phyloP scores from a whole-genome alignment of 2,888 invertebrate genomes.

The Phortica magna region DNA sequence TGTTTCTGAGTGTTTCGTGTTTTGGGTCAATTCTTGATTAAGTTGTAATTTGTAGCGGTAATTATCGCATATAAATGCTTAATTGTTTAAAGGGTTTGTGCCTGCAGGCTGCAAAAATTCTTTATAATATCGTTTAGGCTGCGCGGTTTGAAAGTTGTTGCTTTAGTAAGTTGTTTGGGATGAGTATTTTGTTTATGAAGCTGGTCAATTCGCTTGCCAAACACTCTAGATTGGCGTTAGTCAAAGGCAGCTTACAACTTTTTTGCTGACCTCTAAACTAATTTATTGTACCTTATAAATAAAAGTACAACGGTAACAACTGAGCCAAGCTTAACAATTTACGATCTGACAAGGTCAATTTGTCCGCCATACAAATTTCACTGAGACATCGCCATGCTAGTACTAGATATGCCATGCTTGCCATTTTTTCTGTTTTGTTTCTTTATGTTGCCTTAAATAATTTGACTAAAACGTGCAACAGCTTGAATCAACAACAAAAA shows the following conservation, averaged over 20 bases:
- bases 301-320: conserved; percentile 14
- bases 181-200: too few species aligned
- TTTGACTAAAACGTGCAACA: conserved; percentile 30
- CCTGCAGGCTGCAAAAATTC: neutral
- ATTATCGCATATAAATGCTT: conserved; percentile 52
- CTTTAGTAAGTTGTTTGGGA: too few species aligned
- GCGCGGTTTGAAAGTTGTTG: neutral
- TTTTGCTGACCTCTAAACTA: neutral
- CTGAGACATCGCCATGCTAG: neutral
- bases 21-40: conserved; percentile 66
- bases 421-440: neutral
- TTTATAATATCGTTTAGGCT: neutral
- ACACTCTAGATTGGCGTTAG: too few species aligned
- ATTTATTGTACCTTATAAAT: neutral
- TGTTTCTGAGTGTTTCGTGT: conserved; percentile 46
- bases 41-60: conserved; percentile 65
- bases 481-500: conserved; percentile 18
- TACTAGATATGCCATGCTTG: neutral
- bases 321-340: conserved; percentile 43
- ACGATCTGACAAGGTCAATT: conserved; percentile 62
- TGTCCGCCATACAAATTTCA: conserved; percentile 43
- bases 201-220: too few species aligned
- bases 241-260: too few species aligned
- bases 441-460: conserved; percentile 12
- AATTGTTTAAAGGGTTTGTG: conserved; percentile 33